Evolutionary conservation across 1,140 invertebrate species (phyloP), one percentile per base, ranked within the genome.

Genomic region (Ganaspis sp.): DNA sequence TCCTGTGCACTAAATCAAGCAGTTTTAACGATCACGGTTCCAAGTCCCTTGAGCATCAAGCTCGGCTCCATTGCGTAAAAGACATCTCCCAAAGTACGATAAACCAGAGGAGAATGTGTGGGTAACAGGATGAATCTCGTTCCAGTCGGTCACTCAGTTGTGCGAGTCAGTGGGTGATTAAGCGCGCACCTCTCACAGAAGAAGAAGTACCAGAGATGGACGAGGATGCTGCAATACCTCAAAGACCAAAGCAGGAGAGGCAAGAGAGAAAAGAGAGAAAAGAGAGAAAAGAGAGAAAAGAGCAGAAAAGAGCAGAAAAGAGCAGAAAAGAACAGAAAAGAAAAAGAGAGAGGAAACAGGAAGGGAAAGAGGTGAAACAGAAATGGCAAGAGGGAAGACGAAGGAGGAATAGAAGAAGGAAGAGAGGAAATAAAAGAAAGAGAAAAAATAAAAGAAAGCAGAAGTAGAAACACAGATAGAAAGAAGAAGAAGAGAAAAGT

Each of bases 81-180:
- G 58, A 64, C 58, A 64, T 64, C 23, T 64, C 23, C 26, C 12
- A 29, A 64, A 64, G 58, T 64, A 64, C 58, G 58, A 64, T 64
- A 64, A 64, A 64, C 58, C 58, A 64, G 54, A 26, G 45, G 17
- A 29, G 58, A 34, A 64, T 64, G 58, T 64, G 26, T 64, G 58
- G 58, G 58, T 64, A 64, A 64, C 71, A 70, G 72, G 71, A 77
- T 77, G 54, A 79, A 77, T 75, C 80, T 72, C 72, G 75, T 85
- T 83, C 79, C 82, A 85, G 81, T 86, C 85, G 84, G 84, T 87
- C 84, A 85, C 84, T 85, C 85, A 87, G 85, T 87, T 83, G 84
- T 81, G 81, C 78, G 81, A 83, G 81, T 87, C 83, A 80, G 78
- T 82, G 85, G 85, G 83, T 87, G 87, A 89, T 89, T 89, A 89